A percentile compares a stretch with the other conserved stretches of the same genome.
Conservation (phyloP, 2,888 invertebrate species). For the Caenorhabditis doughertyi region DNA sequence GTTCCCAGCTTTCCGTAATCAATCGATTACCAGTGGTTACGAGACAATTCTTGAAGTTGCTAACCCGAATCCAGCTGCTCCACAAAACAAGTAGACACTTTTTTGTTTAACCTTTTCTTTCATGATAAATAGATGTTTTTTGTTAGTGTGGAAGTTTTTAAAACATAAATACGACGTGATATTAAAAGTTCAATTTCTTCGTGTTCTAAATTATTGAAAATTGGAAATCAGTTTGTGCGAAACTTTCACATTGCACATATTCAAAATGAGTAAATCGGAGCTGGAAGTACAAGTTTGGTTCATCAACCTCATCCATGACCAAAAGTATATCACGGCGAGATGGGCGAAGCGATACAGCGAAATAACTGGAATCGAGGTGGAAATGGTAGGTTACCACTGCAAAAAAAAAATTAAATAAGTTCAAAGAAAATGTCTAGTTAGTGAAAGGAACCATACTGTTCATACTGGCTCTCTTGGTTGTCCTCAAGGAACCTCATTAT, state of each 20-base stretch:
- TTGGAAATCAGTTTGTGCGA: not conserved
- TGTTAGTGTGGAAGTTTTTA: conserved; percentile 15
- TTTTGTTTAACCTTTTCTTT: not conserved
- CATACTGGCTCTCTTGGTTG: conserved; percentile 22
- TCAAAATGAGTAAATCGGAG: conserved; percentile 51
- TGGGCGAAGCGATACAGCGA: conserved; percentile 45
- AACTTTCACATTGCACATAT: not conserved
- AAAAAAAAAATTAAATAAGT: not conserved
- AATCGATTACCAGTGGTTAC: conserved; percentile 73
- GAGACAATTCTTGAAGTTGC: conserved; percentile 65
- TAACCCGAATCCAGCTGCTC: conserved; percentile 29
- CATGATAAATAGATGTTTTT: conserved; percentile 9
- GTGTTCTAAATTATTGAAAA: not conserved
- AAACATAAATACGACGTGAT: conserved; percentile 26
- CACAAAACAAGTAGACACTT: conserved; percentile 32
- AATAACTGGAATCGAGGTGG: conserved; percentile 46
- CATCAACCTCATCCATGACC: conserved; percentile 38
- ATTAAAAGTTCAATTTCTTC: not conserved
- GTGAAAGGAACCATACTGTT: conserved; percentile 43
- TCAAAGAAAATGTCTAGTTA: conserved; percentile 8
- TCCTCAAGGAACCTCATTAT: conserved; percentile 48
- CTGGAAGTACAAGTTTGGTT: conserved; percentile 52
- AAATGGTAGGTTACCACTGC: conserved; percentile 13
- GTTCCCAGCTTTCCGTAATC: conserved; percentile 88
- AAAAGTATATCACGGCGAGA: conserved; percentile 52